Evolutionary conservation across 2,113 vertebrate genomes (phyloP), one percentile per base, ranked within the genome.

Genomic region (Actenoides hombroni): DNA sequence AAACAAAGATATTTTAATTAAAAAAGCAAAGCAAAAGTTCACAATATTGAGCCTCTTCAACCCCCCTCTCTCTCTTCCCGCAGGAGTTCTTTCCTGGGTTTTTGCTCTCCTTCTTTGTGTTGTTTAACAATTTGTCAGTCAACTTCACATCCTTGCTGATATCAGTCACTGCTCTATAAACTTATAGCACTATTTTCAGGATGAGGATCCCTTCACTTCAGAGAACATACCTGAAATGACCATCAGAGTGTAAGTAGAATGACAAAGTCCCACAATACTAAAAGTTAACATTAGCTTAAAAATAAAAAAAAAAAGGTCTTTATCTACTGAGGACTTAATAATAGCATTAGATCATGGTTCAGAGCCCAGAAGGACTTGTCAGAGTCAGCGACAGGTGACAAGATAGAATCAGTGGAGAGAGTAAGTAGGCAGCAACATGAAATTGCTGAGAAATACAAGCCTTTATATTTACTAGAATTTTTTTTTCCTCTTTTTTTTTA

Each of bases 401-500:
- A 87, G 28, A 78, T 54, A 18, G 24, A 91, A 89, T 71, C 0
- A 2, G 24, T 20, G 15, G 46, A 48, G 39, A 71, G 17, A 78
- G 16, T 16, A 82, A 63, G 56, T 49, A 85, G 25, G 16, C 48
- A 35, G 24, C 37, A 75, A 89, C 11, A 39, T 7, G 11, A 82
- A 85, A 79, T 71, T 60, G 8, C 5, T 76, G 74, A 48, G 60
- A 71, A 93, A 46, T 28, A n/a, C 5, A 87, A 68, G 3, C 6
- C 13, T 88, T 9, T 75, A 6, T 48, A 76, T 76, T 65, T 77
- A 29, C 6, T 65, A 69, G 7, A 1, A 3, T 40, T 24, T 7
- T 17, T 4, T 23, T 20, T 20, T 21, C 10, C 0, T 10, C 2
- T 48, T 2, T 2, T 56, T 35, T 76, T 67, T 44, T 5, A 51